A percentile compares a stretch with the other conserved stretches of the same genome.
Evolutionary conservation across 2,113 vertebrate genomes (phyloP).

Genomic region (Choloepus hoffmanni): DNA sequence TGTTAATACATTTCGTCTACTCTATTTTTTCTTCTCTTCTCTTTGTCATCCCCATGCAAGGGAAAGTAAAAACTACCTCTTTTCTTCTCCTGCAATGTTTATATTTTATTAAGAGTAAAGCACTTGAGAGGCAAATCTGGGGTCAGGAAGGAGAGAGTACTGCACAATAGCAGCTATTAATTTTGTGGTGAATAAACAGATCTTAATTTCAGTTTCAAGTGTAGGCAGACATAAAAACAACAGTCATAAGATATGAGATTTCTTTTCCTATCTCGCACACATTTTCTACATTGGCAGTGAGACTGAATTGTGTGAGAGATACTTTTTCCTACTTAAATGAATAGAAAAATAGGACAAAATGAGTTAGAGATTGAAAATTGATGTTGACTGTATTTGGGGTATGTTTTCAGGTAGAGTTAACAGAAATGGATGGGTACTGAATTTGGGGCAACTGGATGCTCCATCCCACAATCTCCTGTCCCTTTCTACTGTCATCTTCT

Average conservation of each 20-base stretch:
- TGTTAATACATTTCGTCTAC: constrained; percentile 19
- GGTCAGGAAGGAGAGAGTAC: not conserved
- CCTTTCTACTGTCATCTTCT: not conserved
- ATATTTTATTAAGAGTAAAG: constrained; percentile 44
- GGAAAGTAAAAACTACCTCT: not conserved
- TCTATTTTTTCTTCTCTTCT: not conserved
- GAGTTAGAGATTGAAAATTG: not conserved
- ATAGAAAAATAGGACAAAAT: not conserved
- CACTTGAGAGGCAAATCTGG: not conserved
- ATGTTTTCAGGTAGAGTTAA: not conserved
- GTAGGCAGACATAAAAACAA: constrained; percentile 2
- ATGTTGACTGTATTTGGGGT: not conserved
- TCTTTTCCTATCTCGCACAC: constrained; percentile 30
- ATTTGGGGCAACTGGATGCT: not conserved
- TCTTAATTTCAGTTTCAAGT: constrained; percentile 18
- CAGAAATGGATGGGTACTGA: not conserved
- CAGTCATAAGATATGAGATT: not conserved
- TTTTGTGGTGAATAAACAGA: constrained; percentile 53
- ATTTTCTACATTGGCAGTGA: constrained; percentile 23
- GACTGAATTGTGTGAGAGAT: not conserved
- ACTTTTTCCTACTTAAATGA: not conserved
- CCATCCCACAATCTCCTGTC: not conserved
- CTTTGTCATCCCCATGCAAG: constrained; percentile 3
- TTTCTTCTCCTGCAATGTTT: constrained; percentile 53
- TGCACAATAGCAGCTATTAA: not conserved